Evolutionary conservation across 2,113 vertebrate species (phyloP).

Genomic region (Siphamia tubifer): DNA sequence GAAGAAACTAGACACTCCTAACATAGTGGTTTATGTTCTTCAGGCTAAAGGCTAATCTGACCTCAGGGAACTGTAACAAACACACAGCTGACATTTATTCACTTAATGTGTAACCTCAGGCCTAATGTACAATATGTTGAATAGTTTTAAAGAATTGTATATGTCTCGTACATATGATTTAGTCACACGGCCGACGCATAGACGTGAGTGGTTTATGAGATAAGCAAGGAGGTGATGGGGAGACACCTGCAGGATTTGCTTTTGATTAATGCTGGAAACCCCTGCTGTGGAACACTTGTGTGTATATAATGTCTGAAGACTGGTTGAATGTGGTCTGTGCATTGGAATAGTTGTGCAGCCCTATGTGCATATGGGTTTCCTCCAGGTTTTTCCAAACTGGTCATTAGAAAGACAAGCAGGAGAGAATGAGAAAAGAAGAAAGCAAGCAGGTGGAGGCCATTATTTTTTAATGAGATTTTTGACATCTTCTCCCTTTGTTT

Average conservation of each 20-base stretch:
- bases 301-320: not conserved
- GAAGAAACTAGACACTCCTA: constrained; percentile 25
- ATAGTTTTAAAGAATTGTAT: constrained; percentile 23
- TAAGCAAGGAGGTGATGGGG: not conserved
- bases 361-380: not conserved
- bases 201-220: constrained; percentile 48
- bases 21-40: constrained; percentile 42
- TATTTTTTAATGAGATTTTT: constrained; percentile 77
- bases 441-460: constrained; percentile 74
- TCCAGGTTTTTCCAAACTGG: constrained; percentile 51
- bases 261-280: constrained; percentile 42
- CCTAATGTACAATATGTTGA: constrained; percentile 31
- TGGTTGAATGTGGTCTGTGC: not conserved
- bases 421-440: constrained; percentile 32
- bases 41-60: constrained; percentile 55
- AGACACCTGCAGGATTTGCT: constrained; percentile 46
- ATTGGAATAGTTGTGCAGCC: not conserved
- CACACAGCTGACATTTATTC: constrained; percentile 42
- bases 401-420: constrained; percentile 67
- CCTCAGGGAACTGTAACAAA: constrained; percentile 49
- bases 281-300: constrained; percentile 6
- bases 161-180: constrained; percentile 49
- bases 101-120: constrained; percentile 36
- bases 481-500: constrained; percentile 69
- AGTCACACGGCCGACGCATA: constrained; percentile 17